A percentile compares a stretch with the other conserved stretches of the same genome.
phyloP scores from a whole-genome alignment of 2,113 vertebrate species.

The Chaetodon auriga region DNA sequence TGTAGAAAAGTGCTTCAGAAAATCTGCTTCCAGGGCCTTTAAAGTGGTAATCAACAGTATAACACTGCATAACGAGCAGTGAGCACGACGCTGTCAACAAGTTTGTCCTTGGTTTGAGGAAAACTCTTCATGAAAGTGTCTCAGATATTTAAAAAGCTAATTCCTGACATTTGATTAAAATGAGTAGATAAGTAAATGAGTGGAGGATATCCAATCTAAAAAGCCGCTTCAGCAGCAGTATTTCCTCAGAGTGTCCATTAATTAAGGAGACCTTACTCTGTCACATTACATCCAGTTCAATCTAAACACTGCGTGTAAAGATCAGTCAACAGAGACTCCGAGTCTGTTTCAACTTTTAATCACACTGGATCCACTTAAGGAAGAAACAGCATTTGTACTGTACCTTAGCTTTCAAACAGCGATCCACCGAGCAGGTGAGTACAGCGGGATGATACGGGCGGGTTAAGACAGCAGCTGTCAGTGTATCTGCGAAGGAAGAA shows the following conservation, averaged over 20 bases:
- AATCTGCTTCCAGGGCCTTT: neutral
- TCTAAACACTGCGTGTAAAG: conserved; percentile 35
- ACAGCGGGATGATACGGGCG: conserved; percentile 3
- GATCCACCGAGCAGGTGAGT: conserved; percentile 34
- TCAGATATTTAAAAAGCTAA: conserved; percentile 9
- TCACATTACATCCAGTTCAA: conserved; percentile 13
- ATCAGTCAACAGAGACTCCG: neutral
- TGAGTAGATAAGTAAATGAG: conserved; percentile 28
- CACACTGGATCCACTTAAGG: conserved; percentile 9
- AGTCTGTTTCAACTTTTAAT: conserved; percentile 14
- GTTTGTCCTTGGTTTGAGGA: neutral
- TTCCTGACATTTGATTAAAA: conserved; percentile 44
- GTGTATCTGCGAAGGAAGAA: conserved; percentile 62
- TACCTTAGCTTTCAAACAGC: conserved; percentile 66
- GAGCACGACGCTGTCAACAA: neutral
- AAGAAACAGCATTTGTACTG: conserved; percentile 37
- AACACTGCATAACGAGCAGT: neutral
- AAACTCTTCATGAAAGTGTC: neutral
- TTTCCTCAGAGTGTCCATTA: conserved; percentile 41
- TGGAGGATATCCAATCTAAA: conserved; percentile 6
- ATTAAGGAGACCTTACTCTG: conserved; percentile 18
- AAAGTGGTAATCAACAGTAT: neutral
- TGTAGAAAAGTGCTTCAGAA: neutral
- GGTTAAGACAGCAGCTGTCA: conserved; percentile 41
- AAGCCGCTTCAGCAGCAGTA: conserved; percentile 8